Evolutionary conservation across 1,140 invertebrate species (phyloP), one percentile per base, ranked within the genome.

Genomic region (Cherax quadricarinatus): DNA sequence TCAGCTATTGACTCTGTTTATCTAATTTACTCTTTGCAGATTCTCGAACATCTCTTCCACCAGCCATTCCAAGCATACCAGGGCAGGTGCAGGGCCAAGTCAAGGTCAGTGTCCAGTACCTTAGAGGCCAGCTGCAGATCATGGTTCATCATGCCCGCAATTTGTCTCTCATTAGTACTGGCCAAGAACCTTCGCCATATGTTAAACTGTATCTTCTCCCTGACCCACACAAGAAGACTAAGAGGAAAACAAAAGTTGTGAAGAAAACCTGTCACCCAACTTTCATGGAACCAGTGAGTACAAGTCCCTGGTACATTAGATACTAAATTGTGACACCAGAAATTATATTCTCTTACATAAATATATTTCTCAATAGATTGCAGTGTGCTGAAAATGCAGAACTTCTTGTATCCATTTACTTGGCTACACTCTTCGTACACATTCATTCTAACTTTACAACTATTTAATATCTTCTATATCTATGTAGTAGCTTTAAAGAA

Each of bases 201-300:
- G 98, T 99, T 53, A 99, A 99, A 96, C 97, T 98, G 16, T 99
- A 99, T 95, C 96, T 99, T 86, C 97, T 98, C 93, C 96, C 96
- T 30, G 96, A 96, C 94, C 94, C 95, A 10, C 94, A 98, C 96
- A 99, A 99, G 95, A 97, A 96, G 91, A 99, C 99, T 51, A 99
- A 99, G 95, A 96, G 98, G 18, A 99, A 99, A 95, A 99, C 99
- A 0, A 98, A 98, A 95, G 97, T 99, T 41, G 96, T 99, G 2
- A 97, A 97, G 93, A 97, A 97, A 94, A 98, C 98, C 94, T 98
- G 97, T 94, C 98, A 99, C 96, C 98, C 98, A 10, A 98, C 98
- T 49, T 99, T 98, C 95, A 99, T 99, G 98, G 98, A 99, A 96
- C 98, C 98, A 97, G 98, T 98, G 95, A 96, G 94, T 94, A 30